Conservation (phyloP, 2,797 vertebrate species). For the Lagocephalus sceleratus region DNA sequence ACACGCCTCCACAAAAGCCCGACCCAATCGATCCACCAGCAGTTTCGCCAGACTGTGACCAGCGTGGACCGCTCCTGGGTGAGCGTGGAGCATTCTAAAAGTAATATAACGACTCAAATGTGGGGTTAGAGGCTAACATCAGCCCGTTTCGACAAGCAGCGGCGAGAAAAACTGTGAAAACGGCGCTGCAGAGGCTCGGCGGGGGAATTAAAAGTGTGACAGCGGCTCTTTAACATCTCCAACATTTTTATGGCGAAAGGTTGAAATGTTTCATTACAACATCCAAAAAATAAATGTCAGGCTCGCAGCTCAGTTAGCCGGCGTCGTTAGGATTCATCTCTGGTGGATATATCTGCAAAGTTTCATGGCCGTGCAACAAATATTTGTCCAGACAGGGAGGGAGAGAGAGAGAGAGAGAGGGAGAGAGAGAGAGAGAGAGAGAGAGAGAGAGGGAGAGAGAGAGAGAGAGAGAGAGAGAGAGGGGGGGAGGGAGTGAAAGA, state of each 20-base stretch:
- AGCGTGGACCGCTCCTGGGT: conserved; percentile 31
- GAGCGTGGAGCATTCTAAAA: conserved; percentile 40
- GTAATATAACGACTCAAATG: conserved; percentile 31
- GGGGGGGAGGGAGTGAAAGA: too few species aligned
- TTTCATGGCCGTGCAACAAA: background rate
- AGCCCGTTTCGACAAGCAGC: too few species aligned
- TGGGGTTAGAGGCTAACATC: conserved; percentile 1
- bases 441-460: background rate
- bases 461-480: background rate
- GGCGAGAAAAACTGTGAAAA: too few species aligned
- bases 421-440: background rate
- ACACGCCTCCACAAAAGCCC: conserved; percentile 18
- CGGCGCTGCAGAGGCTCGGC: background rate
- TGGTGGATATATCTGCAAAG: background rate
- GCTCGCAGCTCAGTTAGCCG: background rate
- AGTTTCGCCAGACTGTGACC: conserved; percentile 24
- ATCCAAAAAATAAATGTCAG: background rate
- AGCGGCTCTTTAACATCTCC: too few species aligned
- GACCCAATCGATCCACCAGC: conserved; percentile 41
- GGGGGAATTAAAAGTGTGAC: background rate
- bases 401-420: background rate
- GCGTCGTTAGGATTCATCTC: background rate
- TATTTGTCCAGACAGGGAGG: background rate
- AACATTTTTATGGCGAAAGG: too few species aligned
- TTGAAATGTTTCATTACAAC: too few species aligned